Evolutionary conservation across 2,888 invertebrate genomes (phyloP).

Genomic region (Teleiodes luculella): DNA sequence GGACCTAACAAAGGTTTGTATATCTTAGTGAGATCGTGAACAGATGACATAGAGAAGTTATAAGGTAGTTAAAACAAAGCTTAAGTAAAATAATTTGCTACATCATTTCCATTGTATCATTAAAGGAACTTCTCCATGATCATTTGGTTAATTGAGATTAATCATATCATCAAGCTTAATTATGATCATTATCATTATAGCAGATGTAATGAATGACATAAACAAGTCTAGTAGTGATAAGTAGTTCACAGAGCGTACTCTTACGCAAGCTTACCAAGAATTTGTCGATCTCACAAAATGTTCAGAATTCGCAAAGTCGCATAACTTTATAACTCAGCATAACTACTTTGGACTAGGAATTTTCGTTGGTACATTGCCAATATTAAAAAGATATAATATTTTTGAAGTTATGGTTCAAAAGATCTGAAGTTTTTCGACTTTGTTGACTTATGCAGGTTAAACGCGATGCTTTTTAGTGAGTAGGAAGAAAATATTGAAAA

Average conservation of each 20-base stretch:
- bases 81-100: constrained; percentile 45
- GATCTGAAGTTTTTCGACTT: constrained; percentile 24
- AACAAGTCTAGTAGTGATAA: constrained; percentile 45
- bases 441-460: neutral
- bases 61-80: constrained; percentile 28
- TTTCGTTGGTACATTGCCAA: constrained; percentile 59
- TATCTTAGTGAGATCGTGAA: constrained; percentile 17
- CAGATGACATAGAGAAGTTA: constrained; percentile 57
- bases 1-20: constrained; percentile 84
- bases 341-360: constrained; percentile 41
- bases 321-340: constrained; percentile 47
- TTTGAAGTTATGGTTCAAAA: neutral
- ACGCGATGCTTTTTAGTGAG: neutral
- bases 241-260: constrained; percentile 23
- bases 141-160: constrained; percentile 40
- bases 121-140: constrained; percentile 51
- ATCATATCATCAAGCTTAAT: constrained; percentile 43
- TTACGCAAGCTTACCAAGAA: constrained; percentile 22
- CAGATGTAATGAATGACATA: constrained; percentile 42
- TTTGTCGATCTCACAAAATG: constrained; percentile 40
- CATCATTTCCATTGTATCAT: constrained; percentile 37
- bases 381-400: constrained; percentile 75
- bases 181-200: neutral
- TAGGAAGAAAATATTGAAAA: neutral
- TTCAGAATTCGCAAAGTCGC: constrained; percentile 49